Evolutionary conservation across 2,888 invertebrate genomes (phyloP).

Genomic region (Spilosoma lubricipeda): DNA sequence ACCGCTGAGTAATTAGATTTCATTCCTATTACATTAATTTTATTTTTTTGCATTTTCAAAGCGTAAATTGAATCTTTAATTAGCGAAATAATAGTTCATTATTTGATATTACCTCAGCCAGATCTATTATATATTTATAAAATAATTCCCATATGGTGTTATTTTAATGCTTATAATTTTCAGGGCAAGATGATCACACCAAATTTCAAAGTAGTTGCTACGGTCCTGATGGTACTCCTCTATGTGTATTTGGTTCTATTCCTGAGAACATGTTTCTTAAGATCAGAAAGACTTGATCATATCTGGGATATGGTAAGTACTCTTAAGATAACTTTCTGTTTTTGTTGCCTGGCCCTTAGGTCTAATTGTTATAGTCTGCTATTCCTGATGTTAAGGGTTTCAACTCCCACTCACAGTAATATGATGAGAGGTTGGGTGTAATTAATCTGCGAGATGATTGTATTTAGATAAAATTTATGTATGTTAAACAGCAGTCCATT

Average conservation of each 20-base stretch:
- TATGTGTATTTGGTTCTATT: slow-evolving; percentile 52
- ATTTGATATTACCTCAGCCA: neutral
- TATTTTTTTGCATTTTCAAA: neutral
- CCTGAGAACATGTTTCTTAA: slow-evolving; percentile 54
- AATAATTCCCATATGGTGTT: neutral
- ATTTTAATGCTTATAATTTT: slow-evolving; percentile 1
- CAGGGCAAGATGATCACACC: slow-evolving; percentile 45
- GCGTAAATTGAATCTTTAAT: neutral
- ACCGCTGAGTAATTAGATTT: neutral
- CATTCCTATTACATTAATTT: neutral
- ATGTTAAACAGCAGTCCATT: too few species aligned
- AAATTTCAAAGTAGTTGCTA: slow-evolving; percentile 47
- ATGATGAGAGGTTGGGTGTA: neutral
- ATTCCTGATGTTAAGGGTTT: too few species aligned
- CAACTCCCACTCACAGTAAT: too few species aligned
- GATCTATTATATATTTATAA: neutral
- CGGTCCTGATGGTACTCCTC: slow-evolving; percentile 47
- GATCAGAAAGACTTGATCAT: slow-evolving; percentile 54
- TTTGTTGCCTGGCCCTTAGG: neutral
- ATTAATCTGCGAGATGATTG: too few species aligned
- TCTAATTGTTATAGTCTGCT: neutral
- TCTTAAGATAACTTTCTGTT: neutral
- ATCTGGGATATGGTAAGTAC: slow-evolving; percentile 55
- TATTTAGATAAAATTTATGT: too few species aligned
- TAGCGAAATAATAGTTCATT: neutral